These are phyloP conservation scores for Epinephelus coioides DNA, from an alignment of 2,797 vertebrate species.

Conservation along the genomic window DNA sequence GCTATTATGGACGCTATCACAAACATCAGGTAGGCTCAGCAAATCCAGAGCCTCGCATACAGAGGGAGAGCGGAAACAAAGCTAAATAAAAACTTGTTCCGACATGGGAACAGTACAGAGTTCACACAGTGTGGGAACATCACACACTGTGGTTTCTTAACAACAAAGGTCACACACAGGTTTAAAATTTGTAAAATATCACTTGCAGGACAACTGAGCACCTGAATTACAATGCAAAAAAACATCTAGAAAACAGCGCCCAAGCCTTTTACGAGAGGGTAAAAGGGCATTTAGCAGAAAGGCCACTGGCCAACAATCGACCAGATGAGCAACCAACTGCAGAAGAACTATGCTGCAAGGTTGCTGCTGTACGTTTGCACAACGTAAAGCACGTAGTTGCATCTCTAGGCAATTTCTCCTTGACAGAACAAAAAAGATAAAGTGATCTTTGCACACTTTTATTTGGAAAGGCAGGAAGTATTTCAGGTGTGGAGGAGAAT, in stretches of 20 bases:
- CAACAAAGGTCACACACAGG: constrained; percentile 49
- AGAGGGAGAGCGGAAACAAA: constrained; percentile 42
- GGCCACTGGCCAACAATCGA: constrained; percentile 35
- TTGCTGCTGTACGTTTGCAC: constrained; percentile 9
- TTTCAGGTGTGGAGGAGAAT: background rate
- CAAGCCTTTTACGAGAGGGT: constrained; percentile 25
- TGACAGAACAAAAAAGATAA: constrained; percentile 5
- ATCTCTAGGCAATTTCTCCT: no score
- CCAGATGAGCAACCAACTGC: constrained; percentile 24
- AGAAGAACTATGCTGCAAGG: constrained; percentile 14
- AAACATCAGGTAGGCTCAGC: constrained; percentile 84
- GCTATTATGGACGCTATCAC: constrained; percentile 82
- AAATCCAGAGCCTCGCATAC: constrained; percentile 70
- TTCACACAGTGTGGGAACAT: constrained; percentile 52
- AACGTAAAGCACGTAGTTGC: no score
- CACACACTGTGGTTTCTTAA: constrained; percentile 27
- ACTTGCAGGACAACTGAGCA: constrained; percentile 31
- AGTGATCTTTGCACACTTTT: constrained; percentile 1
- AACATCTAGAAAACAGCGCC: constrained; percentile 28
- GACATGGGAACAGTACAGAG: constrained; percentile 53
- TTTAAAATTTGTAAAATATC: constrained; percentile 45
- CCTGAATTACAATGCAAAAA: constrained; percentile 40
- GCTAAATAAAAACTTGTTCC: constrained; percentile 73
- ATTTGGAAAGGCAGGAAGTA: background rate
- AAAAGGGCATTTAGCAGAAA: constrained; percentile 42